Conservation (phyloP, 2,888 invertebrate genomes). For the Labia minor region DNA sequence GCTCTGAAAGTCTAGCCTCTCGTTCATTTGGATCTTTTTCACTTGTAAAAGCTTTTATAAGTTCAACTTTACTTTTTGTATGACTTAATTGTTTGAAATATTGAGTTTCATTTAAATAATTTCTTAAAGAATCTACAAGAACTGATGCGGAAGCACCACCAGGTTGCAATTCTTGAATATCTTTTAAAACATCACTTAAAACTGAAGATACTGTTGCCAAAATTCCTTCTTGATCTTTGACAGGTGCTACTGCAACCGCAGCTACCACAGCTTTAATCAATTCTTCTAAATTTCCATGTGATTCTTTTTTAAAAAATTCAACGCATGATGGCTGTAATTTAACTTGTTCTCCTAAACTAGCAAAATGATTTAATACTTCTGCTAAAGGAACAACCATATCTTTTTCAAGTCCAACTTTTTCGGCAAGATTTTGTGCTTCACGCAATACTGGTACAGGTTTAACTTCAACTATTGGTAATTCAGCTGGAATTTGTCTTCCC, state of each 20-base stretch:
- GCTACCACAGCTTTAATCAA: constrained; percentile 45
- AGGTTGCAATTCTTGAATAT: not conserved
- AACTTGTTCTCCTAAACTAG: not conserved
- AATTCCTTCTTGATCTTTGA: constrained; percentile 36
- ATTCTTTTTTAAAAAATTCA: not conserved
- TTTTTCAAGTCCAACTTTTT: not conserved
- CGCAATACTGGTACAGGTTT: constrained; percentile 36
- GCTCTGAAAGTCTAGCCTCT: constrained; percentile 42
- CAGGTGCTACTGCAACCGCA: constrained; percentile 42
- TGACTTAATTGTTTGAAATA: constrained; percentile 43
- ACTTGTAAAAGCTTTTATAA: constrained; percentile 46
- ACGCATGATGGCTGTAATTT: not conserved
- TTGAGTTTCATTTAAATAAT: not conserved
- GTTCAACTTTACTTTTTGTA: constrained; percentile 50
- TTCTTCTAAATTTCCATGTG: constrained; percentile 36
- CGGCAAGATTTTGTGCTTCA: constrained; percentile 21
- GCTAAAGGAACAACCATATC: not conserved
- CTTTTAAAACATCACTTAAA: not conserved
- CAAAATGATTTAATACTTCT: not conserved
- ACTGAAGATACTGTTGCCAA: not conserved
- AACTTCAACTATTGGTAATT: constrained; percentile 51
- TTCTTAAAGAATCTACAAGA: not conserved
- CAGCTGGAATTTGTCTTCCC: constrained; percentile 50
- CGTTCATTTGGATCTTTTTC: constrained; percentile 35
- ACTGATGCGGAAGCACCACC: not conserved